phyloP scores from a whole-genome alignment of 1,140 invertebrate genomes.

The Drosophila kikkawai region DNA sequence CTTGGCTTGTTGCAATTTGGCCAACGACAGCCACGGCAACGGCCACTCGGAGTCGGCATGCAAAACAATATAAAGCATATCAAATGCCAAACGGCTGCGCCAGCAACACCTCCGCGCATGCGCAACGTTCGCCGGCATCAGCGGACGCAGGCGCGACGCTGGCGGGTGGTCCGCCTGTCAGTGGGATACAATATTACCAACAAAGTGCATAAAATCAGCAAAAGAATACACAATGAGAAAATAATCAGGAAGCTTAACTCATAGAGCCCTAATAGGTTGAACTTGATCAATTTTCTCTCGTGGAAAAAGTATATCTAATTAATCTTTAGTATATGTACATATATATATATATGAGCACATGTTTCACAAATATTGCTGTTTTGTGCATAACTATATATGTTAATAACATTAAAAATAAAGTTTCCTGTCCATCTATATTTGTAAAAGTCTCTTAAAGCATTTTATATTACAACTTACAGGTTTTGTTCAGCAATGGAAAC shows the following conservation, averaged over 20 bases:
- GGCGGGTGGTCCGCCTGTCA: conserved; percentile 31
- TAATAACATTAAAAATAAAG: background rate
- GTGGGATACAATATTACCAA: conserved; percentile 22
- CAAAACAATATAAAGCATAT: conserved; percentile 69
- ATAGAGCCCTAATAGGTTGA: too few relatives aligned
- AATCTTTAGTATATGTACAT: too few relatives aligned
- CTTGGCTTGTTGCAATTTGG: conserved; percentile 44
- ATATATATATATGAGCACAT: too few relatives aligned
- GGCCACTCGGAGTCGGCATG: conserved; percentile 51
- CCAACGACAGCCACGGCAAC: conserved; percentile 33
- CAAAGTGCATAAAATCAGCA: background rate
- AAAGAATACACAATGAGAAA: conserved; percentile 12
- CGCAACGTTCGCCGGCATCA: conserved; percentile 41
- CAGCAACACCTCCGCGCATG: conserved; percentile 70
- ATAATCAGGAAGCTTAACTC: background rate
- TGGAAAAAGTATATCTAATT: too few relatives aligned
- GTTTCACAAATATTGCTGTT: too few relatives aligned
- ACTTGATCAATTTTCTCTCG: too few relatives aligned
- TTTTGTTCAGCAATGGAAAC: background rate
- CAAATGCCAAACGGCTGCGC: conserved; percentile 48
- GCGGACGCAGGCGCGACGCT: conserved; percentile 46
- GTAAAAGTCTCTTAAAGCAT: too few relatives aligned
- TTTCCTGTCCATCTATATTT: background rate
- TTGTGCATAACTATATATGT: too few relatives aligned
- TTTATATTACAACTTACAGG: background rate